These are phyloP conservation scores for Cantharis rufa DNA, from an alignment of 2,888 invertebrate species.

Conservation along the genomic window DNA sequence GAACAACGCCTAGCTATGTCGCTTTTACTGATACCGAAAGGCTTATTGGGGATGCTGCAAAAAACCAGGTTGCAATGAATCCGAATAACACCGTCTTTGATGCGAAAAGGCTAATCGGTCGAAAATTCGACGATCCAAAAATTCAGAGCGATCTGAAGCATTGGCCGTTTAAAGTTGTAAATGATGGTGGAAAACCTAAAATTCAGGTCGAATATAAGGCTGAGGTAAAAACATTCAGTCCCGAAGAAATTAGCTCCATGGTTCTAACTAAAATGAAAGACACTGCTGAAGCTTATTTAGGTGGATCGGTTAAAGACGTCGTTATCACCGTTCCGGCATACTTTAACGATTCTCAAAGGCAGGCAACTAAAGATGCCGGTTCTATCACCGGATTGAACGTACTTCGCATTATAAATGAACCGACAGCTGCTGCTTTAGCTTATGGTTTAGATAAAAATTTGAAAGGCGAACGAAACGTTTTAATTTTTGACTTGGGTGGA, in stretches of 20 bases:
- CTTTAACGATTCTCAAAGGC: conserved; percentile 72
- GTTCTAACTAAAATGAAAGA: conserved; percentile 66
- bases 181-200: conserved; percentile 68
- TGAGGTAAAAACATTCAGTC: conserved; percentile 65
- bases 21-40: conserved; percentile 85
- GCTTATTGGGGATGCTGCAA: conserved; percentile 84
- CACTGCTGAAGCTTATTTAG: conserved; percentile 75
- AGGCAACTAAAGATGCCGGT: conserved; percentile 85
- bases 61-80: conserved; percentile 79
- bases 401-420: conserved; percentile 81
- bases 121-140: conserved; percentile 73
- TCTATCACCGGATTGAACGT: conserved; percentile 74
- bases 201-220: conserved; percentile 71
- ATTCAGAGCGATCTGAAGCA: conserved; percentile 81
- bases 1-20: conserved; percentile 86
- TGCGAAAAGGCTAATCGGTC: conserved; percentile 77
- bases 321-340: conserved; percentile 80
- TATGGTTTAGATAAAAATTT: conserved; percentile 73
- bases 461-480: conserved; percentile 65
- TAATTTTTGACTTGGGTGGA: conserved; percentile 68
- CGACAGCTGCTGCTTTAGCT: conserved; percentile 75
- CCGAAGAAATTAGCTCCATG: conserved; percentile 75
- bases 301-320: conserved; percentile 67
- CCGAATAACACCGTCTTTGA: conserved; percentile 75
- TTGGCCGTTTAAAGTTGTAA: conserved; percentile 80